phyloP scores from a whole-genome alignment of 2,797 vertebrate genomes.

The Ambastaia sidthimunki region DNA sequence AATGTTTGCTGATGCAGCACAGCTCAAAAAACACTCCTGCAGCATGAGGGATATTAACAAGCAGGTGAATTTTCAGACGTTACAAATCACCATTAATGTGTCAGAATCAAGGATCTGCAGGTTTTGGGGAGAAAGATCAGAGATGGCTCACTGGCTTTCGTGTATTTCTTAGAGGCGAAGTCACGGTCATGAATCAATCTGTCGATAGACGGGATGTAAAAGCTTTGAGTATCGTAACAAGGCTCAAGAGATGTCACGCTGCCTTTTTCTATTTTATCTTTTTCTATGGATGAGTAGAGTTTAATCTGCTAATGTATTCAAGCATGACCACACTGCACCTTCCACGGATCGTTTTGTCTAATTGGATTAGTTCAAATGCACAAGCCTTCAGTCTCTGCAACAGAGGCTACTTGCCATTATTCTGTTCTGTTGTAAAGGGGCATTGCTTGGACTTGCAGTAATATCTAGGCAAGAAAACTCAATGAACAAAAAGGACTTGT shows the following conservation, averaged over 20 bases:
- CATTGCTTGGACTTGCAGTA: neutral
- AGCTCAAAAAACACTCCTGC: slow-evolving; percentile 24
- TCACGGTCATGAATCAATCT: slow-evolving; percentile 17
- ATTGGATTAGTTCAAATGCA: slow-evolving; percentile 12
- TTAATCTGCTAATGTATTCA: slow-evolving; percentile 32
- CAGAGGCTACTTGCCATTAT: neutral
- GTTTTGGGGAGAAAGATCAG: slow-evolving; percentile 9
- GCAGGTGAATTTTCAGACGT: neutral
- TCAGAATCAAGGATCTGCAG: slow-evolving; percentile 28
- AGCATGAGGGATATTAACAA: slow-evolving; percentile 9
- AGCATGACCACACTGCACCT: slow-evolving; percentile 26
- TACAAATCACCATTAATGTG: slow-evolving; percentile 42
- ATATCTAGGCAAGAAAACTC: neutral
- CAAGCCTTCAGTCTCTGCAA: neutral
- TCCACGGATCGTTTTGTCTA: slow-evolving; percentile 21
- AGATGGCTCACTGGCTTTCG: slow-evolving; percentile 1
- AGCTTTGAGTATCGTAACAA: neutral
- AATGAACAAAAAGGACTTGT: neutral
- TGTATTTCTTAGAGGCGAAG: neutral
- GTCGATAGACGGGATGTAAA: slow-evolving; percentile 2
- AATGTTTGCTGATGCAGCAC: slow-evolving; percentile 11
- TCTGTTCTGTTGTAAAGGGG: neutral
- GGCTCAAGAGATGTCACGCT: slow-evolving; percentile 10
- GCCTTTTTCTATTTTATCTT: slow-evolving; percentile 33
- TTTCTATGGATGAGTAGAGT: slow-evolving; percentile 10